A percentile compares a stretch with the other conserved stretches of the same genome.
phyloP scores from a whole-genome alignment of 2,797 vertebrate genomes.

The Mus spretus region DNA sequence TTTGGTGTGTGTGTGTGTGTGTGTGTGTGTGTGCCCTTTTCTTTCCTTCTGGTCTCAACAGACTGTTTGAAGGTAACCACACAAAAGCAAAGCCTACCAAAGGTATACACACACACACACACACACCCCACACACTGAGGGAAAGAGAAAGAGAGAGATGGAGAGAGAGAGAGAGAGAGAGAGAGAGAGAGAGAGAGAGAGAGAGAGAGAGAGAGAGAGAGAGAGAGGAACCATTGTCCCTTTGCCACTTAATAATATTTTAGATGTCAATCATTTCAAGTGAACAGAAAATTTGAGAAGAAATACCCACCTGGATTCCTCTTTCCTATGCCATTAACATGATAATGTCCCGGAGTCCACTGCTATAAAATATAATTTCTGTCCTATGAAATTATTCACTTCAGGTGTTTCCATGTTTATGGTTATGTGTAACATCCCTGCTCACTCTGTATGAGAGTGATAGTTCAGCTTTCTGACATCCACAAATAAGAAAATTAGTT shows the following conservation, averaged over 20 bases:
- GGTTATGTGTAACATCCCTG: background rate
- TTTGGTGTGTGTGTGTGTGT: no score
- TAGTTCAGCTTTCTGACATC: background rate
- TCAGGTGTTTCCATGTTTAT: background rate
- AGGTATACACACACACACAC: accelerated
- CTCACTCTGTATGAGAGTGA: background rate
- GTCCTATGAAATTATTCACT: background rate
- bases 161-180: no score
- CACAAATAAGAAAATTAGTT: background rate
- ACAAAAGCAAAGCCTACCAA: background rate
- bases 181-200: no score
- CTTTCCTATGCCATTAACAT: background rate
- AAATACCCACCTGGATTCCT: background rate
- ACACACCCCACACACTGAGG: no score
- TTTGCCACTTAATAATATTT: background rate
- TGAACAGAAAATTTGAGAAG: background rate
- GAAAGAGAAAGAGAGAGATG: no score
- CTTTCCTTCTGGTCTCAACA: background rate
- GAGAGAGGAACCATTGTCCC: background rate
- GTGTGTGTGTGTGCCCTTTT: background rate
- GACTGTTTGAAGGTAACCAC: background rate
- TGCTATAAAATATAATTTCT: background rate
- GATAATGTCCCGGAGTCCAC: background rate
- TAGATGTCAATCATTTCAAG: background rate
- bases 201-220: no score